Evolutionary conservation across 1,140 invertebrate species (phyloP).

Genomic region (Drosophila sproati): DNA sequence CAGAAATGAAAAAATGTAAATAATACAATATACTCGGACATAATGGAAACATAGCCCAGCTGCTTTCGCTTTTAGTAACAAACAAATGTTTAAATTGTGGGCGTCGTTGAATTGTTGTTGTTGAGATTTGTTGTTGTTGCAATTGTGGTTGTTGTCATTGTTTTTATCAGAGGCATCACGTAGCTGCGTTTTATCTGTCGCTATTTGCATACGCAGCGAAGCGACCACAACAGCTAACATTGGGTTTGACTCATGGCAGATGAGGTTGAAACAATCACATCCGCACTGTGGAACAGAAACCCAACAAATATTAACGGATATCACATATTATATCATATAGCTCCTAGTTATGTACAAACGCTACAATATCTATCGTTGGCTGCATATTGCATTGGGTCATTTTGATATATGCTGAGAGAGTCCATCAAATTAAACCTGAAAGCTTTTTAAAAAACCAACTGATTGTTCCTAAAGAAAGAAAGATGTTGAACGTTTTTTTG

Average conservation of each 20-base stretch:
- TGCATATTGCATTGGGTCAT: not conserved
- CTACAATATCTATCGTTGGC: too few species aligned
- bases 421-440: too few species aligned
- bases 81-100: conserved; percentile 73
- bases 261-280: not conserved
- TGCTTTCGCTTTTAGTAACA: conserved; percentile 71
- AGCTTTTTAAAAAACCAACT: too few species aligned
- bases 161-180: conserved; percentile 72
- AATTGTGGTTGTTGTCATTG: conserved; percentile 44
- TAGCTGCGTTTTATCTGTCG: conserved; percentile 69
- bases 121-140: conserved; percentile 19
- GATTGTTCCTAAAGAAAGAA: too few species aligned
- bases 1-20: conserved; percentile 16
- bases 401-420: too few species aligned
- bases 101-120: conserved; percentile 59
- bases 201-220: conserved; percentile 76
- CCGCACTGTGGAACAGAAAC: conserved; percentile 24
- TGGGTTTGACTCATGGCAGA: conserved; percentile 50
- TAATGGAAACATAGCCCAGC: conserved; percentile 26
- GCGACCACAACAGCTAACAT: conserved; percentile 47
- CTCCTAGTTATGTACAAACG: not conserved
- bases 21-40: conserved; percentile 29
- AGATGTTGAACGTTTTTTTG: too few species aligned
- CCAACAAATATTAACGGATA: conserved; percentile 1
- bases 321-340: not conserved